Evolutionary conservation across 2,888 invertebrate genomes (phyloP).

Genomic region (Asteroscopus sphinx): DNA sequence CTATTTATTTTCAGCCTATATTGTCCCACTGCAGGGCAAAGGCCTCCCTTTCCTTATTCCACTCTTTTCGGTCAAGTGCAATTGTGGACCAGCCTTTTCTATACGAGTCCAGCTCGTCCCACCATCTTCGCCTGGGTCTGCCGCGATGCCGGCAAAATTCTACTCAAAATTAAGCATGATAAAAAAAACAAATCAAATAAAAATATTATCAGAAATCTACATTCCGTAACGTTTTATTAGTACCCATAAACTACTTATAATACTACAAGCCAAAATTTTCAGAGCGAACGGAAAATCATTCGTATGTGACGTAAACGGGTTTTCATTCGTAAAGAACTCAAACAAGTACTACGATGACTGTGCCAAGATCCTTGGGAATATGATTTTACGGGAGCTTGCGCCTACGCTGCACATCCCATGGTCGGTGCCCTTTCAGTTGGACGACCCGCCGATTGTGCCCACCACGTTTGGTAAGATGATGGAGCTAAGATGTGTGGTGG

Average conservation of each 20-base stretch:
- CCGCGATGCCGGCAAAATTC: too few relatives aligned
- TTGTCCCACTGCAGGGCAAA: too few relatives aligned
- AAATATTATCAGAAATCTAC: too few relatives aligned
- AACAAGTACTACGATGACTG: slow-evolving; percentile 99
- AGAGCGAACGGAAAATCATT: slow-evolving; percentile 99
- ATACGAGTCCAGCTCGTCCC: too few relatives aligned
- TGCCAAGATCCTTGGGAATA: slow-evolving; percentile 99
- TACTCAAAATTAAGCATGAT: background rate
- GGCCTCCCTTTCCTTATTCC: too few relatives aligned
- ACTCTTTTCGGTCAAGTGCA: too few relatives aligned
- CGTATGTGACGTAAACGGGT: slow-evolving; percentile 99
- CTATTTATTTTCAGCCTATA: too few relatives aligned
- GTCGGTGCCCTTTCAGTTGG: slow-evolving; percentile 98
- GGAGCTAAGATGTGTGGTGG: slow-evolving; percentile 97
- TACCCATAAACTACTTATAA: too few relatives aligned
- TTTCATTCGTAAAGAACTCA: slow-evolving; percentile 99
- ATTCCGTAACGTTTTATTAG: too few relatives aligned
- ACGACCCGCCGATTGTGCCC: slow-evolving; percentile 99
- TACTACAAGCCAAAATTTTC: slow-evolving; percentile 30
- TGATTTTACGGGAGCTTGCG: slow-evolving; percentile 98
- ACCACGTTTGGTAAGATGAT: slow-evolving; percentile 99
- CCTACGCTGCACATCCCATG: slow-evolving; percentile 99
- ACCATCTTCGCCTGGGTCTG: too few relatives aligned
- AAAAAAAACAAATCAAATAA: too few relatives aligned
- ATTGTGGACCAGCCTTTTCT: too few relatives aligned